Evolutionary conservation across 2,888 invertebrate genomes (phyloP).

Genomic region (Lepidochrysops patricia): DNA sequence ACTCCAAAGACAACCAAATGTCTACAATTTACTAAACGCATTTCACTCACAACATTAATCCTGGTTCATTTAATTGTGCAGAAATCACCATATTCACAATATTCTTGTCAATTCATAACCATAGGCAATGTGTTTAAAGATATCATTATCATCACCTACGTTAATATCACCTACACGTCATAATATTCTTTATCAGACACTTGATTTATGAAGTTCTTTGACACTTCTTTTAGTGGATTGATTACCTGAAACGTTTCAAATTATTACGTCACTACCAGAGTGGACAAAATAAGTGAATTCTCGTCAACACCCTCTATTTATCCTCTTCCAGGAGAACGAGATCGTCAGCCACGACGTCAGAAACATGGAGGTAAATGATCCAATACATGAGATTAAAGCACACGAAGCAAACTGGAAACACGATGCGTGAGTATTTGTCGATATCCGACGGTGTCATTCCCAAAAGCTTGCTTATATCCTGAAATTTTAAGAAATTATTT

Average conservation of each 20-base stretch:
- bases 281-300: slow-evolving; percentile 58
- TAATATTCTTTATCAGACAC: background rate
- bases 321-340: slow-evolving; percentile 86
- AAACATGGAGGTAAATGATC: slow-evolving; percentile 97
- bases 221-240: background rate
- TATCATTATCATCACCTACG: background rate
- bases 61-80: background rate
- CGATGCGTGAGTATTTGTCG: slow-evolving; percentile 98
- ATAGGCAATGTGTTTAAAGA: background rate
- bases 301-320: slow-evolving; percentile 60
- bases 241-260: slow-evolving; percentile 42
- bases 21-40: slow-evolving; percentile 17
- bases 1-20: slow-evolving; percentile 28
- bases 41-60: background rate
- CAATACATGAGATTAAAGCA: slow-evolving; percentile 99
- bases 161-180: background rate
- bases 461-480: slow-evolving; percentile 92
- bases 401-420: slow-evolving; percentile 98
- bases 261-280: slow-evolving; percentile 40
- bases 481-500: slow-evolving; percentile 30
- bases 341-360: slow-evolving; percentile 95
- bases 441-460: slow-evolving; percentile 97
- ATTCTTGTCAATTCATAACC: background rate
- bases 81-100: background rate
- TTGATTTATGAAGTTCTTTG: background rate